Conservation (phyloP, 2,113 vertebrate species). For the Talpa occidentalis region DNA sequence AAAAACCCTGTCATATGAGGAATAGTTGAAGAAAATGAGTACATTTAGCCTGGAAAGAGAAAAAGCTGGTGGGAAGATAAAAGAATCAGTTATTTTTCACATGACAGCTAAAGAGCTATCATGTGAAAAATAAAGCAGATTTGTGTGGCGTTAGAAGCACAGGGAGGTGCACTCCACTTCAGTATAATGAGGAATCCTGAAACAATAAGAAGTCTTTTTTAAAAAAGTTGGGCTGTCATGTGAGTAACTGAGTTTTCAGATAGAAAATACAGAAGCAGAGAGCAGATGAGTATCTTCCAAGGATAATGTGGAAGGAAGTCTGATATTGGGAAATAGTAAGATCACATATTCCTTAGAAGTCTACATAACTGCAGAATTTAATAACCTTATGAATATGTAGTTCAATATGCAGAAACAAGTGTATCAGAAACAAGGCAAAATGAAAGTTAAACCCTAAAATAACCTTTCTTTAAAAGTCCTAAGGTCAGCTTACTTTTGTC, state of each 20-base stretch:
- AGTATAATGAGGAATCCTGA: background rate
- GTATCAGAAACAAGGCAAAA: background rate
- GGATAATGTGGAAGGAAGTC: background rate
- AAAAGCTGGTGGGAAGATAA: slow-evolving; percentile 12
- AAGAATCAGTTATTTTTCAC: slow-evolving; percentile 37
- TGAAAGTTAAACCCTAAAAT: background rate
- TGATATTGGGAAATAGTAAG: background rate
- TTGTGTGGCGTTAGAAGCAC: background rate
- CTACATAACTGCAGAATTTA: background rate
- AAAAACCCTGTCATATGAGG: background rate
- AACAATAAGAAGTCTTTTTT: background rate
- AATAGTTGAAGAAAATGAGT: slow-evolving; percentile 37
- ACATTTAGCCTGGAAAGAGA: slow-evolving; percentile 33
- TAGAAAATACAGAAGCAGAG: background rate
- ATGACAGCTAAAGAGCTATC: slow-evolving; percentile 40
- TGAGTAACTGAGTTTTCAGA: slow-evolving; percentile 38
- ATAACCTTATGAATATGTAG: background rate
- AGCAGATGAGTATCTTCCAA: background rate
- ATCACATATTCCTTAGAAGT: background rate
- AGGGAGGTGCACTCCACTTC: background rate
- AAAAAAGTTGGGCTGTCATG: background rate
- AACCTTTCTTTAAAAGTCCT: slow-evolving; percentile 18
- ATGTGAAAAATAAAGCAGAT: slow-evolving; percentile 38
- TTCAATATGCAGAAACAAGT: background rate
- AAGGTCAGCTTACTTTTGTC: background rate